Conservation (phyloP, 1,140 invertebrate genomes). For the Eriocheir sinensis region DNA sequence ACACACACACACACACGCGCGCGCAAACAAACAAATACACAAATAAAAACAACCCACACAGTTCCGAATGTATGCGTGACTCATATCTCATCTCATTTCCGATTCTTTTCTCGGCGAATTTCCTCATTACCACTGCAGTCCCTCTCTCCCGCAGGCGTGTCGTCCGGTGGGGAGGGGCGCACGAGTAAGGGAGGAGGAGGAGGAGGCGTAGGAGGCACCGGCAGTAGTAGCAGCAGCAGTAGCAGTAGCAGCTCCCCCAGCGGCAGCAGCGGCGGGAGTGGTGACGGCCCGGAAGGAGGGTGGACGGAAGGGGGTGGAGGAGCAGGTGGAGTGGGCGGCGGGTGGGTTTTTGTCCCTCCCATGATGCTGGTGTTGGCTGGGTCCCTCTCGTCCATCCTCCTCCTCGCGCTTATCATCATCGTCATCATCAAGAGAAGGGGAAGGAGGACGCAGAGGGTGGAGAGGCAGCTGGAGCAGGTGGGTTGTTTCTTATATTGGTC, state of each 20-base stretch:
- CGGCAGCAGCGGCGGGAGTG: not conserved
- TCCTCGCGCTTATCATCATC: slow-evolving; percentile 47
- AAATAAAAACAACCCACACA: slow-evolving; percentile 33
- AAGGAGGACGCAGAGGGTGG: slow-evolving; percentile 3
- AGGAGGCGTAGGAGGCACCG: not conserved
- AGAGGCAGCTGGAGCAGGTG: slow-evolving; percentile 30
- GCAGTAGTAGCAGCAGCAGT: not conserved
- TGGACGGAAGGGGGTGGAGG: no score
- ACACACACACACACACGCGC: slow-evolving; percentile 34
- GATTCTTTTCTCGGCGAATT: slow-evolving; percentile 1
- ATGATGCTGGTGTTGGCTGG: slow-evolving; percentile 54
- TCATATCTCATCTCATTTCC: not conserved
- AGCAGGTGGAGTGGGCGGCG: not conserved
- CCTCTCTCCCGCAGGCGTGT: slow-evolving; percentile 26
- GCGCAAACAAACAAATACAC: not conserved
- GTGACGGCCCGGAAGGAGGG: not conserved
- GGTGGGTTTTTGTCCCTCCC: slow-evolving; percentile 35
- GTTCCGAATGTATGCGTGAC: not conserved
- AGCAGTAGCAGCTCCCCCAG: no score
- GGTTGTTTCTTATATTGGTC: not conserved
- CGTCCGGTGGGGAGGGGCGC: slow-evolving; percentile 27
- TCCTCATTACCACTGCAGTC: not conserved
- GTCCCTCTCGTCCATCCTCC: slow-evolving; percentile 32
- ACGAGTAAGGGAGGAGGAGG: not conserved
- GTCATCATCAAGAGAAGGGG: slow-evolving; percentile 46